These are phyloP conservation scores for Cirrhinus mrigala DNA, from an alignment of 2,797 vertebrate species.

Conservation along the genomic window DNA sequence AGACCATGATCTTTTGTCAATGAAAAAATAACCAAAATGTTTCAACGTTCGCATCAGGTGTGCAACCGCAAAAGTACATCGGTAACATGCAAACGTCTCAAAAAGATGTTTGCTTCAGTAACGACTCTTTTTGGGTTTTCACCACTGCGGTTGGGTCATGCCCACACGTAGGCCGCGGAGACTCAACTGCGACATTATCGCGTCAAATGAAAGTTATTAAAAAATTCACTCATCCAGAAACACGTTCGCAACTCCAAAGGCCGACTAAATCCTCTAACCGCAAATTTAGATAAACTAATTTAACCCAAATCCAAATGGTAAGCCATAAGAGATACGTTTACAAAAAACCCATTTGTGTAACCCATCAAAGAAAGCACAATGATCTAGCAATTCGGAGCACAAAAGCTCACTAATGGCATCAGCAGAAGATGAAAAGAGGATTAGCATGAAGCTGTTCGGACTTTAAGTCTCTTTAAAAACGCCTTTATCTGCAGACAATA, in stretches of 20 bases:
- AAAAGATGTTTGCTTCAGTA: conserved; percentile 42
- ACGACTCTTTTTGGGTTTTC: conserved; percentile 28
- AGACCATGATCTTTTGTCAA: conserved; percentile 64
- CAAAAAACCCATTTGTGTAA: conserved; percentile 33
- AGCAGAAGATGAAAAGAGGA: conserved; percentile 57
- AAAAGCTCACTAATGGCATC: conserved; percentile 57
- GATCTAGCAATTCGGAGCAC: conserved; percentile 36
- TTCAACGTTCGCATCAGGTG: conserved; percentile 59
- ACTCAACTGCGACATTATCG: neutral
- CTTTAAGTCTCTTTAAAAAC: conserved; percentile 47
- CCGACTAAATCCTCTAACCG: conserved; percentile 5
- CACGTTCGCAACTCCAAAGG: neutral
- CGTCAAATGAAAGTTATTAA: neutral
- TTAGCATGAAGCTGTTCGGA: conserved; percentile 48
- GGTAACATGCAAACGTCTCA: conserved; percentile 55
- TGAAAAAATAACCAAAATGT: conserved; percentile 55
- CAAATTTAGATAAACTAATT: conserved; percentile 20
- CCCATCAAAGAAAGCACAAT: conserved; percentile 45
- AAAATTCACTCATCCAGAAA: neutral
- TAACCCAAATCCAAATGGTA: neutral
- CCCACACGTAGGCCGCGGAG: neutral
- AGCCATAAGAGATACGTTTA: neutral
- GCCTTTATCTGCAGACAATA: conserved; percentile 56
- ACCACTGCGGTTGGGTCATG: conserved; percentile 34
- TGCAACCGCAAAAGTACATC: conserved; percentile 56